Evolutionary conservation across 2,888 invertebrate species (phyloP).

Genomic region (Mellilla xanthometata): DNA sequence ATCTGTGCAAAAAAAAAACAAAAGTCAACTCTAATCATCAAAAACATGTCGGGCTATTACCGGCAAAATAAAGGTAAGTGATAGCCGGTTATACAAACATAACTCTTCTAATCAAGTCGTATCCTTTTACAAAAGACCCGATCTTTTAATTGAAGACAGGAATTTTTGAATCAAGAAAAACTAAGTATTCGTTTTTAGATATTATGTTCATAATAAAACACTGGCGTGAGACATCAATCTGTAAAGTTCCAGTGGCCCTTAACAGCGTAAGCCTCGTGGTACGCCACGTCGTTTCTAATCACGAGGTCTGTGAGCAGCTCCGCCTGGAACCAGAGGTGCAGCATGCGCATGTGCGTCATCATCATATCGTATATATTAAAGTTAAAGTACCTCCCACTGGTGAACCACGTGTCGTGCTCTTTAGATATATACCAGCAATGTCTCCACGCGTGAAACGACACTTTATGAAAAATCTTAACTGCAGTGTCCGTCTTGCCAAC

Average conservation of each 20-base stretch:
- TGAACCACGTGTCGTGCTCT: background rate
- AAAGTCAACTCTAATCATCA: too few relatives aligned
- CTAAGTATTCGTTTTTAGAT: too few relatives aligned
- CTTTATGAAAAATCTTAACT: constrained; percentile 38
- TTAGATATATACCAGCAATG: background rate
- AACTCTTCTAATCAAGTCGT: too few relatives aligned
- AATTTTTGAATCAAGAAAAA: too few relatives aligned
- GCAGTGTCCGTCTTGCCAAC: constrained; percentile 50
- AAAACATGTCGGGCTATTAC: too few relatives aligned
- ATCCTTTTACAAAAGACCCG: too few relatives aligned
- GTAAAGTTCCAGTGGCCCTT: background rate
- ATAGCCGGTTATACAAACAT: too few relatives aligned
- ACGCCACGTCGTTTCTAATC: constrained; percentile 33
- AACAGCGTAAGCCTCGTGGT: background rate
- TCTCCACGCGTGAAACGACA: constrained; percentile 32
- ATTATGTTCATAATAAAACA: background rate
- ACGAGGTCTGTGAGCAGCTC: constrained; percentile 47
- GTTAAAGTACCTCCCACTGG: background rate
- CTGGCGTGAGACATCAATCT: background rate
- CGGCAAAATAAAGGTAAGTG: too few relatives aligned
- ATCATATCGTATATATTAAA: constrained; percentile 12
- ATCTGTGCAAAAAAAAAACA: too few relatives aligned
- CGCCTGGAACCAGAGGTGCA: constrained; percentile 47
- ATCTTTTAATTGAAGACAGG: too few relatives aligned
- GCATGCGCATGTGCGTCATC: constrained; percentile 38